Base-by-base conservation (phyloP, 2,888 invertebrate species). In the Epirrhoe alternata region DNA sequence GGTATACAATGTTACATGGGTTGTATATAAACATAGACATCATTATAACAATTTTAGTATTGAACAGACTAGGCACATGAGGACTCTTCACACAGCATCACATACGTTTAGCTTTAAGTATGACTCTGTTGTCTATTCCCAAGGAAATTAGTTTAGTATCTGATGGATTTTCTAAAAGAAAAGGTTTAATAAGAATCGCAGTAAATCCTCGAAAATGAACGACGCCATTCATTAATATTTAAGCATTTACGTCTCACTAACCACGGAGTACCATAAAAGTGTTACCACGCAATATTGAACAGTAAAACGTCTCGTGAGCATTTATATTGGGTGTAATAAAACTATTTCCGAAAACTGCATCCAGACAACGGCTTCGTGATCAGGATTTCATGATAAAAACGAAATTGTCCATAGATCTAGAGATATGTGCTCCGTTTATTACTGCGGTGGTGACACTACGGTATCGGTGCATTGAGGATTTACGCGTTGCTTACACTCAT, bases 271-370 rank as follows among this genome's bases (percentile, higher is more conserved):
- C 71, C 70, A 80, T 80, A 78, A 79, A 80, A 73, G 74, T 74
- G 75, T 77, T 70, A 76, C 71, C 72, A 73, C 77, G 74, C 69
- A 73, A 82, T 80, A 81, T 80, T 80, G 79, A 79, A 81, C 81
- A 81, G 77, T 79, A 79, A 81, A 85, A 82, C 80, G 81, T 77
- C 75, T 75, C 74, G 66, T 60, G 75, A 74, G 73, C 72, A 75
- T 77, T 77, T 79, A 78, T 80, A 81, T 80, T 42, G 38, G 38
- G 38, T 42, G 38, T 12, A 42, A 12, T 42, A 42, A 42, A 42
- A 42, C 35, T 42, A 3, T 12, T 42, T 12, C 38, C 5, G 3
- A 42, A 42, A 42, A 42, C 38, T 12, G 38, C 12, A 42, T 42
- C 12, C 12, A 42, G 6, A 33, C 12, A 12, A 42, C 38, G 5